phyloP scores from a whole-genome alignment of 2,888 invertebrate genomes.

The Ischnura elegans region DNA sequence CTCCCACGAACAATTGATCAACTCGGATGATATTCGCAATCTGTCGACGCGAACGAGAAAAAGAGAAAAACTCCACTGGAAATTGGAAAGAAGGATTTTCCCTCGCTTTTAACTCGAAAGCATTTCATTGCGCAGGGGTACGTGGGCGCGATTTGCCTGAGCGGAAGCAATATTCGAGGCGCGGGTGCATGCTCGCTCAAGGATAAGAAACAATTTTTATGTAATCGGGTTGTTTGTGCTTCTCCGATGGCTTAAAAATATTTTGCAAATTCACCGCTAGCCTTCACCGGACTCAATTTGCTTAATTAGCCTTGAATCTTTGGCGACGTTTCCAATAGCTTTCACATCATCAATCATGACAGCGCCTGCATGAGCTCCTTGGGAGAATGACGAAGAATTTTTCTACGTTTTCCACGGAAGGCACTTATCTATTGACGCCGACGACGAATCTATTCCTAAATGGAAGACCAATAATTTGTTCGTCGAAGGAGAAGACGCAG shows the following conservation, averaged over 20 bases:
- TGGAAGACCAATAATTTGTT: not conserved
- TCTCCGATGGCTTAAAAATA: not conserved
- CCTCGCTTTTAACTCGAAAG: not conserved
- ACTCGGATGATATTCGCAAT: not conserved
- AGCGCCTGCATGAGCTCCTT: not conserved
- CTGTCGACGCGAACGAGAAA: not conserved
- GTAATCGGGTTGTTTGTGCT: not conserved
- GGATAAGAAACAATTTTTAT: not conserved
- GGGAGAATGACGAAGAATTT: not conserved
- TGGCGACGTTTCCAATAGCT: not conserved
- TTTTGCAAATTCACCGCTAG: conserved; percentile 1
- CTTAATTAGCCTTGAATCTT: conserved; percentile 3
- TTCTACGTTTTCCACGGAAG: not conserved
- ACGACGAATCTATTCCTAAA: not conserved
- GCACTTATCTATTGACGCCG: not conserved
- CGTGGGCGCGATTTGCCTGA: not conserved
- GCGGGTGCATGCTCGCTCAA: not conserved
- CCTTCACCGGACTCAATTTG: not conserved
- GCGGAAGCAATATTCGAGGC: not conserved
- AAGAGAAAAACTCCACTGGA: not conserved
- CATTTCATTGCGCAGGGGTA: not conserved
- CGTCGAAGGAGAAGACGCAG: not conserved
- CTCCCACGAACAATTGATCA: not conserved
- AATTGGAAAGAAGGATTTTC: not conserved
- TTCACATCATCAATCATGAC: not conserved